phyloP scores from a whole-genome alignment of 2,797 vertebrate genomes.

The Rhinoraja longicauda region DNA sequence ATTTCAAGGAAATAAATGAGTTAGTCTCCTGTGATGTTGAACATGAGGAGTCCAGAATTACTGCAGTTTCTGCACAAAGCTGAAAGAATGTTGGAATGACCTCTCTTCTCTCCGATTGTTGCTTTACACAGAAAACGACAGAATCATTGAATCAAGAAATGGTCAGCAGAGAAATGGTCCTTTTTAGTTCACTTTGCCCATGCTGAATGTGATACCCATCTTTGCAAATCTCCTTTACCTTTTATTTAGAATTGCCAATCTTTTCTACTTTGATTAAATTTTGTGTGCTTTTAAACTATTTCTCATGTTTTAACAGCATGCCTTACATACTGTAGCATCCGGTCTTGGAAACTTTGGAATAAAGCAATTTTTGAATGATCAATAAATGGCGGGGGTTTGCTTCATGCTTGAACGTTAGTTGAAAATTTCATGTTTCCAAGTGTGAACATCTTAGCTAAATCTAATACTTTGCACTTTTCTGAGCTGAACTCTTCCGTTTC shows the following conservation, averaged over 20 bases:
- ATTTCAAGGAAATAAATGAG: neutral
- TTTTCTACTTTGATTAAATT: constrained; percentile 2
- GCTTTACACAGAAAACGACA: no score
- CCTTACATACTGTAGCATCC: neutral
- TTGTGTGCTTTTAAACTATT: neutral
- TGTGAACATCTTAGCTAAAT: neutral
- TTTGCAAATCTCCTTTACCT: no score
- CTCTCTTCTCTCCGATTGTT: no score
- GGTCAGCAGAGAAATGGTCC: no score
- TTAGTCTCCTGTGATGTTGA: neutral
- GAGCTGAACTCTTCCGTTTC: neutral
- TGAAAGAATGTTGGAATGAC: neutral
- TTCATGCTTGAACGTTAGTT: neutral
- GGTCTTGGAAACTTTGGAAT: neutral
- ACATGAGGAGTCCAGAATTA: neutral
- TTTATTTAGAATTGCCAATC: neutral
- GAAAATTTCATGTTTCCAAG: neutral
- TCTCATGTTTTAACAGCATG: neutral
- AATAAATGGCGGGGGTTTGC: neutral
- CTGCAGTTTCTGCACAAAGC: neutral
- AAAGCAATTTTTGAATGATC: neutral
- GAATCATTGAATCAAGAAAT: no score
- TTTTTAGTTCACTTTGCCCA: no score
- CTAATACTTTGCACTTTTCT: neutral
- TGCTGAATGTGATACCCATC: no score